Percentiles rank a stretch among this genome's conserved stretches.
Conservation (phyloP, 2,797 vertebrate species). For the Bufotes viridis region DNA sequence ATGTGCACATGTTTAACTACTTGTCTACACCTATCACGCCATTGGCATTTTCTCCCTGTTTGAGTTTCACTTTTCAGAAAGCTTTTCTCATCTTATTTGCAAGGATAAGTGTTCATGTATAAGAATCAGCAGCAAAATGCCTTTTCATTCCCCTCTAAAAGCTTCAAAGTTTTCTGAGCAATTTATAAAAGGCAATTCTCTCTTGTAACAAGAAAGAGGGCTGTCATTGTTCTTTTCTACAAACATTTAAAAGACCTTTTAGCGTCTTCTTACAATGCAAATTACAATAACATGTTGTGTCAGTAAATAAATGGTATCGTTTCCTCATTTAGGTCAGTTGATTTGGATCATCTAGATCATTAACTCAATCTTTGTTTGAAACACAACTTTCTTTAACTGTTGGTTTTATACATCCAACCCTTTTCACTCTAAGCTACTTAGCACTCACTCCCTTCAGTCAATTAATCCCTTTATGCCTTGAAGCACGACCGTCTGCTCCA, state of each 20-base stretch:
- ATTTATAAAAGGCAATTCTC: constrained; percentile 33
- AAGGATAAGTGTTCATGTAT: constrained; percentile 26
- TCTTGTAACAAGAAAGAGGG: constrained; percentile 11
- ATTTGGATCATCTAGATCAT: constrained; percentile 26
- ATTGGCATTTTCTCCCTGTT: neutral
- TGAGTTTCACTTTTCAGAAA: constrained; percentile 22
- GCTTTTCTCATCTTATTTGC: constrained; percentile 22
- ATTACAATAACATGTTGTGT: constrained; percentile 28
- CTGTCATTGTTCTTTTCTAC: constrained; percentile 42
- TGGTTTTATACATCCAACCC: constrained; percentile 11
- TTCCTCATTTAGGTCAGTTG: constrained; percentile 19
- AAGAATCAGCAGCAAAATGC: constrained; percentile 16
- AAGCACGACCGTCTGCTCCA: constrained; percentile 8
- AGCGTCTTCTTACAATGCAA: constrained; percentile 22
- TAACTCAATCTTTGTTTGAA: constrained; percentile 29
- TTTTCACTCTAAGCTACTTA: constrained; percentile 15
- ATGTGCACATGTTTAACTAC: constrained; percentile 17
- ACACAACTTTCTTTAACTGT: neutral
- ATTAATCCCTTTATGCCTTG: constrained; percentile 42
- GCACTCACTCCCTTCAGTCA: neutral
- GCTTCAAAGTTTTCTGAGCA: constrained; percentile 40
- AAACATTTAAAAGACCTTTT: constrained; percentile 51
- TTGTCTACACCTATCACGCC: neutral
- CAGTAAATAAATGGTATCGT: constrained; percentile 45
- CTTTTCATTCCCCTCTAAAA: constrained; percentile 20